Conservation (phyloP, 2,797 vertebrate species). For the Nyctalus aviator region DNA sequence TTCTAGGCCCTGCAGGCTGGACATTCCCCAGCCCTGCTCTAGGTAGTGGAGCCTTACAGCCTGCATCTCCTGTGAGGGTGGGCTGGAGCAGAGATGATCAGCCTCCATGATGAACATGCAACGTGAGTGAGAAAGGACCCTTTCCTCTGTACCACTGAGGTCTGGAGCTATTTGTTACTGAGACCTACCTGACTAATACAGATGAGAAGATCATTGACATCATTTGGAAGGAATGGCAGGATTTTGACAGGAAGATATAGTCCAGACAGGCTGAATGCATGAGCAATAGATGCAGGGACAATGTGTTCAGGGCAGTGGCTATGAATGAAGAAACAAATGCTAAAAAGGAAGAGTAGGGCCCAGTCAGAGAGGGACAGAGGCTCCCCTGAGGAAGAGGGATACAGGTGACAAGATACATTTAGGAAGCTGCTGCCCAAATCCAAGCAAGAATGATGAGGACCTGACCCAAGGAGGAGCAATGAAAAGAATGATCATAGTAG, state of each 20-base stretch:
- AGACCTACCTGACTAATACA: background rate
- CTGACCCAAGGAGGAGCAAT: background rate
- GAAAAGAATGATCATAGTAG: background rate
- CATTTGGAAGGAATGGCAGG: background rate
- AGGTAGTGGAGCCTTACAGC: background rate
- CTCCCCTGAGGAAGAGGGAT: background rate
- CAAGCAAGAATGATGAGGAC: background rate
- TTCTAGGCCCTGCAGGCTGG: no score
- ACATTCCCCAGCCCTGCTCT: no score
- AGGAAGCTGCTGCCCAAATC: background rate
- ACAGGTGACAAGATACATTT: background rate
- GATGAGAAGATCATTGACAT: background rate
- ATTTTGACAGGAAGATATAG: background rate
- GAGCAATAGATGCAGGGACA: background rate
- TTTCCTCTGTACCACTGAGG: background rate
- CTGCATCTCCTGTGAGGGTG: background rate
- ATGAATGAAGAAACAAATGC: background rate
- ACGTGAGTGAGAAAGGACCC: background rate
- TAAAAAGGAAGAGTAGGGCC: background rate
- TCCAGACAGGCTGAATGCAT: background rate
- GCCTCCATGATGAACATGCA: accelerated
- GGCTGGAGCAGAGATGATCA: background rate
- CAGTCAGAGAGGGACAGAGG: background rate
- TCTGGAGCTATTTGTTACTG: background rate
- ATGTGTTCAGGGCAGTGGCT: background rate